phyloP scores from a whole-genome alignment of 2,888 invertebrate genomes.

The Achlya flavicornis region DNA sequence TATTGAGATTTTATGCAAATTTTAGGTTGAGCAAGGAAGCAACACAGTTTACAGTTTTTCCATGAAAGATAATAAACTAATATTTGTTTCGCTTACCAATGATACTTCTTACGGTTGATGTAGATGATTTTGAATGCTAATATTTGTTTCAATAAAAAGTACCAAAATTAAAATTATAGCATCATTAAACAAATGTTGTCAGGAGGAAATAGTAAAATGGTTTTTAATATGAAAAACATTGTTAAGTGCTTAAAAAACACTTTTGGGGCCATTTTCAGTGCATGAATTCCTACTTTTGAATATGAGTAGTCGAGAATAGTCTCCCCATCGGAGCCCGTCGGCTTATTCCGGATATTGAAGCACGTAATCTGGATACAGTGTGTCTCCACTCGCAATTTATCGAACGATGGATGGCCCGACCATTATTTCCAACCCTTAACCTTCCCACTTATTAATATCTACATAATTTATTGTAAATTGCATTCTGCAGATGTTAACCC shows the following conservation, averaged over 20 bases:
- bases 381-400: constrained; percentile 82
- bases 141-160: neutral
- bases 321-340: constrained; percentile 31
- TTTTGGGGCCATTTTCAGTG: too few relatives aligned
- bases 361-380: constrained; percentile 81
- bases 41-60: too few relatives aligned
- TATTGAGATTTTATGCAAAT: neutral
- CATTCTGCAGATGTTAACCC: constrained; percentile 72
- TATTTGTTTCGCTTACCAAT: too few relatives aligned
- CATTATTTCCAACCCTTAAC: constrained; percentile 81
- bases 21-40: neutral
- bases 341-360: constrained; percentile 80
- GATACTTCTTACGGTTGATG: too few relatives aligned
- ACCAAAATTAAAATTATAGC: too few relatives aligned
- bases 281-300: neutral
- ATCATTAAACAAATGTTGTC: too few relatives aligned
- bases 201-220: too few relatives aligned
- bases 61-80: too few relatives aligned
- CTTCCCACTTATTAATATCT: constrained; percentile 82
- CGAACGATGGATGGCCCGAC: constrained; percentile 77
- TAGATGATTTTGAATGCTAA: neutral
- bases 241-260: too few relatives aligned
- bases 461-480: constrained; percentile 84
- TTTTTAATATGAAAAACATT: too few relatives aligned
- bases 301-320: constrained; percentile 23